Percentiles rank a stretch among this genome's conserved stretches.
Evolutionary conservation across 2,113 vertebrate species (phyloP).

Genomic region (Centrocercus urophasianus): DNA sequence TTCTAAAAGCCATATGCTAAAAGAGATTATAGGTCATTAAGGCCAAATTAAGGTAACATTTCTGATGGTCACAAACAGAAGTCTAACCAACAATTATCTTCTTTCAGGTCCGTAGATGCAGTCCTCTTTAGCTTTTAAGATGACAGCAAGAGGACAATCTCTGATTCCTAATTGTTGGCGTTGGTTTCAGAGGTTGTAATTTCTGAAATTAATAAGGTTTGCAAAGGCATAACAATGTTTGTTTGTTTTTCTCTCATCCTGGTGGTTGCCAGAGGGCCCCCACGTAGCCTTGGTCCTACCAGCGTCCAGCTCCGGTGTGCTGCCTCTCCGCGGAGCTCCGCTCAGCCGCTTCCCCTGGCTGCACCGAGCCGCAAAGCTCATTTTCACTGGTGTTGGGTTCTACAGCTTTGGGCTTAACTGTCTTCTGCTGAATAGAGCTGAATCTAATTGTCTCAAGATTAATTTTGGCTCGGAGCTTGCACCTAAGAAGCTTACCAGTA

Average conservation of each 20-base stretch:
- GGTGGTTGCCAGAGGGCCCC: background rate
- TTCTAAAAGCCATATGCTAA: conserved; percentile 64
- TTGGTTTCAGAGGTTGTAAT: background rate
- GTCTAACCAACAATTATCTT: conserved; percentile 53
- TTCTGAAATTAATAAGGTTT: background rate
- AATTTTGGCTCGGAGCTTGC: background rate
- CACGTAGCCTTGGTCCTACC: fast-evolving
- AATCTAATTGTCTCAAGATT: background rate
- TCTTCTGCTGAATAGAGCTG: background rate
- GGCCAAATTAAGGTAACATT: conserved; percentile 67
- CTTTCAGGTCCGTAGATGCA: conserved; percentile 24
- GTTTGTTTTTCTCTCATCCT: background rate
- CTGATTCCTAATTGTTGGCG: background rate
- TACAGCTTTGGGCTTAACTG: background rate
- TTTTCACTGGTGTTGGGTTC: background rate
- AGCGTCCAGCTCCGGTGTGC: background rate
- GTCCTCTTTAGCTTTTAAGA: conserved; percentile 32
- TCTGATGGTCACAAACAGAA: conserved; percentile 66
- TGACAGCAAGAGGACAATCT: background rate
- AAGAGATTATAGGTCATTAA: conserved; percentile 66
- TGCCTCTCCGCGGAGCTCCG: fast-evolving
- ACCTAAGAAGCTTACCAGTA: background rate
- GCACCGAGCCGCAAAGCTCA: fast-evolving
- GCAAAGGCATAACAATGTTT: background rate
- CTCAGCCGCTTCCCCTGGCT: background rate